Evolutionary conservation across 1,140 invertebrate genomes (phyloP).

Genomic region (Drosophila navojoa): DNA sequence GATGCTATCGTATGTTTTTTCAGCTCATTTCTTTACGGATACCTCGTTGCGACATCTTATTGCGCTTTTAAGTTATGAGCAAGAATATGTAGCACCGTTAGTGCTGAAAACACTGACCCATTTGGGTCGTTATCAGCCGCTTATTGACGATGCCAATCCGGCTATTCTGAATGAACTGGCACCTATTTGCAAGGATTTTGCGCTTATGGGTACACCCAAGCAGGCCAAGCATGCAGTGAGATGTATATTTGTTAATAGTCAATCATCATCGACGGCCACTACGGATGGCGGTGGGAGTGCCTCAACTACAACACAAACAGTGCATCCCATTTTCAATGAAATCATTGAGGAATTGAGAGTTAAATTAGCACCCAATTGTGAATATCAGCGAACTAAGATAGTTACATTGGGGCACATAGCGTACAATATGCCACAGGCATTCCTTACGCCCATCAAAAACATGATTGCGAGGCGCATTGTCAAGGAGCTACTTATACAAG

Average conservation of each 20-base stretch:
- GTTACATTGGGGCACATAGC: conserved; percentile 97
- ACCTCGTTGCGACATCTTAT: conserved; percentile 93
- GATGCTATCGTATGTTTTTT: conserved; percentile 94
- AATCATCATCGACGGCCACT: conserved; percentile 60
- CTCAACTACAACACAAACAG: conserved; percentile 84
- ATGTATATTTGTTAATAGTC: conserved; percentile 92
- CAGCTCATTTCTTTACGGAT: conserved; percentile 94
- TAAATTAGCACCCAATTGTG: conserved; percentile 90
- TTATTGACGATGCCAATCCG: conserved; percentile 86
- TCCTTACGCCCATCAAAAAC: conserved; percentile 95
- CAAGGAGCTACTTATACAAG: conserved; percentile 96
- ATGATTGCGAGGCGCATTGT: conserved; percentile 98
- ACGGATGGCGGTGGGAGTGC: conserved; percentile 49
- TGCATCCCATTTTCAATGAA: conserved; percentile 92
- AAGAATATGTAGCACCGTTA: conserved; percentile 92
- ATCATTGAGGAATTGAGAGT: conserved; percentile 93
- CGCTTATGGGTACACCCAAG: conserved; percentile 94
- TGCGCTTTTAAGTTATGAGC: conserved; percentile 90
- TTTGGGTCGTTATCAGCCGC: conserved; percentile 92
- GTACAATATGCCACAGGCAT: conserved; percentile 94
- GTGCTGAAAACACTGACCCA: conserved; percentile 94
- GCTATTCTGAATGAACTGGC: conserved; percentile 88
- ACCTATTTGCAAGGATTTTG: conserved; percentile 93
- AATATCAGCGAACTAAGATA: conserved; percentile 95
- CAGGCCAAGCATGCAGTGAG: conserved; percentile 98